Base-by-base conservation (phyloP, 2,888 invertebrate species). In the Scaptomyza cyrtandrae region DNA sequence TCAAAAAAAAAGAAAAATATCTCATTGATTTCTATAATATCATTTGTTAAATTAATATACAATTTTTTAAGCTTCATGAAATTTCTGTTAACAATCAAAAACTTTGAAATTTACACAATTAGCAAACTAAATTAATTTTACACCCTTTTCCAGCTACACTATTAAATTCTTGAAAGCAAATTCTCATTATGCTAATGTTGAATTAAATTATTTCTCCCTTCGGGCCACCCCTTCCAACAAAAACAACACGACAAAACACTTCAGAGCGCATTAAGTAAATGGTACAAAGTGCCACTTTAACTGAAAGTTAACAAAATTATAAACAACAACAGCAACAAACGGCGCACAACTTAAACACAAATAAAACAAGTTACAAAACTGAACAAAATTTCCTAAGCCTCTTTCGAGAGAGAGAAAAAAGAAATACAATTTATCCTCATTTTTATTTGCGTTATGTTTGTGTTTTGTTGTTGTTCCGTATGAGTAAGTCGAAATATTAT, bases 201-300 rank as follows among this genome's bases (percentile, higher is more conserved):
- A 49, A 63, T 50, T 43, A 67, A 37, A 56, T 64, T 46, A n/a
- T 9, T n/a, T 46, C 9, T 50, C 16, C 49, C 58, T 44, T 29
- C 10, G 39, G 13, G 33, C 10, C 24, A 10, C 9, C 14, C 9
- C 14, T 14, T 6, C 3, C 7, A 37, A 37, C n/a, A 37, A 10
- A 3, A 35, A 35, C 14, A 39, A 9, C n/a, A 39, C 41, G 2
- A 41, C n/a, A 65, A 63, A 57, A 59, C 71, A 59, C 49, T 76
- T 68, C 46, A 55, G 31, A 41, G 55, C 61, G 64, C 74, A 71
- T 86, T 88, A 70, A 79, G 70, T 61, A 72, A 80, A 75, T 75
- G 86, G 68, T 63, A 65, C 64, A 86, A 86, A 88, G 71, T 81
- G 76, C 61, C 79, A 81, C 74, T 84, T 84, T 80, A 78, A 78